Conservation (phyloP, 1,140 invertebrate genomes). For the Uloborus diversus region DNA sequence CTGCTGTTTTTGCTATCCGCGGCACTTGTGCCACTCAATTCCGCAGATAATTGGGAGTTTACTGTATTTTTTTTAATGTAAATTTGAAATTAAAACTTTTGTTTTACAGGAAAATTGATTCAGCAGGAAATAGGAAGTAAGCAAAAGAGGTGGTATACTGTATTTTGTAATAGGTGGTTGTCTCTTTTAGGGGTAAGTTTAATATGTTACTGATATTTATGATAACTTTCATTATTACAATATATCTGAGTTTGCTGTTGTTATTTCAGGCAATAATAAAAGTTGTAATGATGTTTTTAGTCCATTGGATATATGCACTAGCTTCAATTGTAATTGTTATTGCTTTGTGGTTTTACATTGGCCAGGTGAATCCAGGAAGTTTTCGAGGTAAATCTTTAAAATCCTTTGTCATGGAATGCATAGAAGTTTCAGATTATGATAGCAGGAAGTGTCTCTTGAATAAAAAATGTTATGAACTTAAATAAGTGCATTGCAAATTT, state of each 20-base stretch:
- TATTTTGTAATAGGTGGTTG: conserved; percentile 91
- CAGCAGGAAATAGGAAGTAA: conserved; percentile 79
- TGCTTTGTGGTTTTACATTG: conserved; percentile 91
- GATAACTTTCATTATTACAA: neutral
- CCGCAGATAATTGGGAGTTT: too few relatives aligned
- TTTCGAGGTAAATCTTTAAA: conserved; percentile 79
- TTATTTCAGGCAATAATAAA: conserved; percentile 81
- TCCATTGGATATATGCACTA: conserved; percentile 91
- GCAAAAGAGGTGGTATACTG: conserved; percentile 91
- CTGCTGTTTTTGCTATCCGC: too few relatives aligned
- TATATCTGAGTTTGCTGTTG: too few relatives aligned
- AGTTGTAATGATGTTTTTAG: conserved; percentile 88
- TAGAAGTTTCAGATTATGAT: too few relatives aligned
- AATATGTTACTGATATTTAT: neutral
- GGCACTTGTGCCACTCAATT: too few relatives aligned
- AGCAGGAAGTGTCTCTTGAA: too few relatives aligned
- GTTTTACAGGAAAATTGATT: conserved; percentile 25
- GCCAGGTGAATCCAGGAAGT: conserved; percentile 90
- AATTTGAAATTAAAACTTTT: neutral
- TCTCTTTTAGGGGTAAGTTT: conserved; percentile 81
- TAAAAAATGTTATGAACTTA: too few relatives aligned
- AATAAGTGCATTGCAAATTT: neutral
- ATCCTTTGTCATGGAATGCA: too few relatives aligned
- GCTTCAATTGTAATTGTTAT: conserved; percentile 82
- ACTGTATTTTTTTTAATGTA: too few relatives aligned